A percentile compares a stretch with the other conserved stretches of the same genome.
Conservation (phyloP, 2,113 vertebrate species). For the Scartelaos histophorus region DNA sequence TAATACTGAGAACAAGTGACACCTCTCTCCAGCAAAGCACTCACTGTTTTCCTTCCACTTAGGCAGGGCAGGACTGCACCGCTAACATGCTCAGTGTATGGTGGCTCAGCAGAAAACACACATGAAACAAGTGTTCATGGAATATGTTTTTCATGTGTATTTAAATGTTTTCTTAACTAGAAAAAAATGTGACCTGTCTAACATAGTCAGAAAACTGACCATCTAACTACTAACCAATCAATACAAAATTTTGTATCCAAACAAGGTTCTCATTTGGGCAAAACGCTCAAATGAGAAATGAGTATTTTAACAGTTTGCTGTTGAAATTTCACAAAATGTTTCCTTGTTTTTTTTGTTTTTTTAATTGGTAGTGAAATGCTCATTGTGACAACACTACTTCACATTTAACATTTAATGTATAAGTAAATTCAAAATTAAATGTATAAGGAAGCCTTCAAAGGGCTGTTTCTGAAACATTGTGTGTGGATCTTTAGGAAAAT, state of each 20-base stretch:
- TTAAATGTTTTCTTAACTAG: background rate
- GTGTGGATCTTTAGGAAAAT: background rate
- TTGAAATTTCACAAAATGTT: no score
- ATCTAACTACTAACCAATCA: background rate
- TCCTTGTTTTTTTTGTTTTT: no score
- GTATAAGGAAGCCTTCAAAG: no score
- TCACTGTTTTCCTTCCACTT: conserved; percentile 71
- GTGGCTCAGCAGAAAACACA: background rate
- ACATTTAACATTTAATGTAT: no score
- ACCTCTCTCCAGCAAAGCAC: conserved; percentile 66
- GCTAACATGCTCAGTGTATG: conserved; percentile 7
- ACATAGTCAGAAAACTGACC: background rate
- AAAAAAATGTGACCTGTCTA: background rate
- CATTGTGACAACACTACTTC: no score
- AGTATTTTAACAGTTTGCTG: no score
- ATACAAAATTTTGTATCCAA: background rate
- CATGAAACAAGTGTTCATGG: background rate
- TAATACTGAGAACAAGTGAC: conserved; percentile 80
- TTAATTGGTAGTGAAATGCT: no score
- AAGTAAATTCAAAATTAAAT: no score
- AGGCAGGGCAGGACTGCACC: conserved; percentile 38
- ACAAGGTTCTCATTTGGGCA: background rate
- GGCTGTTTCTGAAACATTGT: background rate
- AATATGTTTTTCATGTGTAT: background rate
- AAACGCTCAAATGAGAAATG: no score